These are phyloP conservation scores for Calephelis nemesis DNA, from an alignment of 1,140 invertebrate species.

Conservation along the genomic window DNA sequence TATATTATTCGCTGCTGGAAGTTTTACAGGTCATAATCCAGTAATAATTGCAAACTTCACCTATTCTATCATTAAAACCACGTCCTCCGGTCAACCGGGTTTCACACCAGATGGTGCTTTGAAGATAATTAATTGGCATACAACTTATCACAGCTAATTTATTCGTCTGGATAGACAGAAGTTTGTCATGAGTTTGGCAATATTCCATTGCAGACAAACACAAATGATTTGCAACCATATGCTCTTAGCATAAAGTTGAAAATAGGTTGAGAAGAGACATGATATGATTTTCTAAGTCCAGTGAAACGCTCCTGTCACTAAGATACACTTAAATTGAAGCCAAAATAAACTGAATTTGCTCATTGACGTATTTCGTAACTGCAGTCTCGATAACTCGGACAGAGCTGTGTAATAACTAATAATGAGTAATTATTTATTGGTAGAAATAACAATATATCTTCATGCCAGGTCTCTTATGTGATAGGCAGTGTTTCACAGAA, in stretches of 20 bases:
- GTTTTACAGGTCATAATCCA: not conserved
- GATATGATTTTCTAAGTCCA: constrained; percentile 55
- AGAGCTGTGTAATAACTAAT: constrained; percentile 5
- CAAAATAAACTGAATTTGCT: constrained; percentile 69
- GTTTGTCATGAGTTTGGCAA: constrained; percentile 71
- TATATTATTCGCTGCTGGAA: not conserved
- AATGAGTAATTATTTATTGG: not conserved
- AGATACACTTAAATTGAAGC: constrained; percentile 69
- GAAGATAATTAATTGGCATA: constrained; percentile 79
- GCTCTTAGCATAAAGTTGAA: constrained; percentile 29
- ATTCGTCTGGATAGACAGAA: constrained; percentile 72
- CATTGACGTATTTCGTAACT: constrained; percentile 67
- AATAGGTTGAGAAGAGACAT: constrained; percentile 17
- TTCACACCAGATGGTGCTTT: constrained; percentile 74
- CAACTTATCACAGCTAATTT: constrained; percentile 78
- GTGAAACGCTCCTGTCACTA: constrained; percentile 53
- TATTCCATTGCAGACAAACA: constrained; percentile 44
- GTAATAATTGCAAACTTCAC: constrained; percentile 30
- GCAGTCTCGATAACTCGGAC: constrained; percentile 38
- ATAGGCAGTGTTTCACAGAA: too few species aligned
- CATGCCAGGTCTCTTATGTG: too few species aligned
- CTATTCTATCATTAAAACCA: constrained; percentile 47
- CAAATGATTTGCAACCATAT: constrained; percentile 38
- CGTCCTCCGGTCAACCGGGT: constrained; percentile 54
- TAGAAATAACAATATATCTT: too few species aligned